These are phyloP conservation scores for Drosophila littoralis DNA, from an alignment of 1,140 invertebrate genomes.

Conservation along the genomic window DNA sequence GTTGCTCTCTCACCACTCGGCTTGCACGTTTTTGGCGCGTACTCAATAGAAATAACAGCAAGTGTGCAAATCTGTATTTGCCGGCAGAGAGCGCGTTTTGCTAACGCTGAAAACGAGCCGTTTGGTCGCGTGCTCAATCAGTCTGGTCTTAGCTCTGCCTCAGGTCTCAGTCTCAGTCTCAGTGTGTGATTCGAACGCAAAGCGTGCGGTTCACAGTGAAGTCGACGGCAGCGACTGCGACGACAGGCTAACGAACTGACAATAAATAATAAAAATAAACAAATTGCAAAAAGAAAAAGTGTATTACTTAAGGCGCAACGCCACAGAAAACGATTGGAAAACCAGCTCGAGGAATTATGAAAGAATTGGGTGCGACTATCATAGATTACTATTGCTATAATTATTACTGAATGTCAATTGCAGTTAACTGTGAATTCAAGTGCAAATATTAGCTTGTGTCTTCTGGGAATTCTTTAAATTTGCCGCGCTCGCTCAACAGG, in stretches of 20 bases:
- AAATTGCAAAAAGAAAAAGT: slow-evolving; percentile 33
- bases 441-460: background rate
- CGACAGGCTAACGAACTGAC: slow-evolving; percentile 19
- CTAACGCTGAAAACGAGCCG: slow-evolving; percentile 25
- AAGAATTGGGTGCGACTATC: slow-evolving; percentile 63
- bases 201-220: slow-evolving; percentile 57
- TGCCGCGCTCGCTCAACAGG: slow-evolving; percentile 66
- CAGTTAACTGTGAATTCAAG: slow-evolving; percentile 7
- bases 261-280: slow-evolving; percentile 16
- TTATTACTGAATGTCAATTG: background rate
- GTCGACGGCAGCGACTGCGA: slow-evolving; percentile 16
- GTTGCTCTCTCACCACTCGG: slow-evolving; percentile 36
- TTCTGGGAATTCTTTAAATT: slow-evolving; percentile 16
- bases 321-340: slow-evolving; percentile 19
- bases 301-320: slow-evolving; percentile 20
- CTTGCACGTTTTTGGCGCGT: slow-evolving; percentile 68
- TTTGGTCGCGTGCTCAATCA: slow-evolving; percentile 9
- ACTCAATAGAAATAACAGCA: slow-evolving; percentile 60
- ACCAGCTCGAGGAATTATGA: slow-evolving; percentile 62
- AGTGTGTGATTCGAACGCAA: slow-evolving; percentile 61
- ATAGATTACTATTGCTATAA: slow-evolving; percentile 31
- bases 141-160: slow-evolving; percentile 47
- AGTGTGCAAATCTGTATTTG: slow-evolving; percentile 40
- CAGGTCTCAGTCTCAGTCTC: slow-evolving; percentile 53
- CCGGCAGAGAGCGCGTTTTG: slow-evolving; percentile 48